These are phyloP conservation scores for Odontothrips loti DNA, from an alignment of 2,888 invertebrate species.

Conservation along the genomic window DNA sequence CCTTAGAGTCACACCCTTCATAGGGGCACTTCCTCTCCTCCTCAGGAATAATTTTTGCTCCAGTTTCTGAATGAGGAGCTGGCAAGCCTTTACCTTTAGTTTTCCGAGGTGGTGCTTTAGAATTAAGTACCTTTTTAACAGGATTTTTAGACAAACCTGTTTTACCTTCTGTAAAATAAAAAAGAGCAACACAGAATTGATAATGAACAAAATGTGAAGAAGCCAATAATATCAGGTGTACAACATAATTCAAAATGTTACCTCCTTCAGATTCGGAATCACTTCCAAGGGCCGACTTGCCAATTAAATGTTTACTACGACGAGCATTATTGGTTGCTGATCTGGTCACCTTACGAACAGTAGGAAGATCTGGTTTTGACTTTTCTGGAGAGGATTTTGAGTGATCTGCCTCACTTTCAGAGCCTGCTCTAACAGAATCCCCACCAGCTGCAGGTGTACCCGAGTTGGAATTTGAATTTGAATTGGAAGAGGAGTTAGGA, in stretches of 20 bases:
- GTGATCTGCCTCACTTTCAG: constrained; percentile 37
- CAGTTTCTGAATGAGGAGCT: constrained; percentile 43
- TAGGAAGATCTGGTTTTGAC: neutral
- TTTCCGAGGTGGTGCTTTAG: neutral
- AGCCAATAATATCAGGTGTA: constrained; percentile 3
- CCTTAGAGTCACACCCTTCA: constrained; percentile 78
- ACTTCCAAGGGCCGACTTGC: constrained; percentile 37
- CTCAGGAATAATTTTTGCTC: constrained; percentile 37
- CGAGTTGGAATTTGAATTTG: neutral
- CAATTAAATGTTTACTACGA: constrained; percentile 42
- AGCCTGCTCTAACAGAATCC: constrained; percentile 37
- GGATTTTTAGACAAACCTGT: constrained; percentile 59
- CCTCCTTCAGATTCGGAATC: constrained; percentile 43
- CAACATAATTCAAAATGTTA: constrained; percentile 31
- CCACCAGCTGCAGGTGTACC: constrained; percentile 34
- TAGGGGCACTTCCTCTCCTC: constrained; percentile 77
- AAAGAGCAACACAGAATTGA: neutral
- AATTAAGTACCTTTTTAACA: constrained; percentile 54
- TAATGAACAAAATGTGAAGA: neutral
- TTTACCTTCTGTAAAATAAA: constrained; percentile 43
- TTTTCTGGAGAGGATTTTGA: constrained; percentile 8
- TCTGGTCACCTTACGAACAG: constrained; percentile 59
- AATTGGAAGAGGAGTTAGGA: neutral
- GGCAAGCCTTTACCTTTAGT: neutral
- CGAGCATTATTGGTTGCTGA: constrained; percentile 55